A percentile compares a stretch with the other conserved stretches of the same genome.
These are phyloP conservation scores for Spea multiplicata DNA, from an alignment of 2,113 vertebrate genomes.

Conservation along the genomic window DNA sequence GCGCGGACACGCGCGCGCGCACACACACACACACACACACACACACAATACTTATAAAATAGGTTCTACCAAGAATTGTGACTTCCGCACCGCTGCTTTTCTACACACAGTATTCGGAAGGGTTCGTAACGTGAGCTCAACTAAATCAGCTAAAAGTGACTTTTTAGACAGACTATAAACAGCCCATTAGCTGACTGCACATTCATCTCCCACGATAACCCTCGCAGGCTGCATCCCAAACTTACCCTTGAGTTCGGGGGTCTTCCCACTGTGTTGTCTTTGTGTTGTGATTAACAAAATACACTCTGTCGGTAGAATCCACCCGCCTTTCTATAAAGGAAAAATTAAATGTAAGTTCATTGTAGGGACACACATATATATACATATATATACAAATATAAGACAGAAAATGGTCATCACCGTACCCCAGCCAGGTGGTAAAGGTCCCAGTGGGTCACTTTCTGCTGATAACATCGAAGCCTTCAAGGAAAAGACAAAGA, in stretches of 20 bases:
- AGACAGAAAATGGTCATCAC: slow-evolving; percentile 47
- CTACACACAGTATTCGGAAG: too few species aligned
- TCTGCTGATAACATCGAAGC: slow-evolving; percentile 97
- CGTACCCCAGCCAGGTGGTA: slow-evolving; percentile 96
- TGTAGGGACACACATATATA: slow-evolving; percentile 28
- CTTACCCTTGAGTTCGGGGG: slow-evolving; percentile 97
- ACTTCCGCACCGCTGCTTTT: too few species aligned
- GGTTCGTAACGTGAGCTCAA: too few species aligned
- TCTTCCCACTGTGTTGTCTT: slow-evolving; percentile 99
- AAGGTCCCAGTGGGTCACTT: slow-evolving; percentile 94
- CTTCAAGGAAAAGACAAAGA: slow-evolving; percentile 57
- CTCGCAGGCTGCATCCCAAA: slow-evolving; percentile 13
- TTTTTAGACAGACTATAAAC: too few species aligned
- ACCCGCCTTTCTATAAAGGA: slow-evolving; percentile 86
- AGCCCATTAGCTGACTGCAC: too few species aligned
- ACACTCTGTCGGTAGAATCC: slow-evolving; percentile 95
- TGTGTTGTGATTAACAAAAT: slow-evolving; percentile 98
- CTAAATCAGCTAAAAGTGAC: too few species aligned
- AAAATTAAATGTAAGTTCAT: not conserved
- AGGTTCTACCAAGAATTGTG: too few species aligned
- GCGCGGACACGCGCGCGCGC: too few species aligned
- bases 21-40: too few species aligned
- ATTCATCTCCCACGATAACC: not conserved
- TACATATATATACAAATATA: not conserved
- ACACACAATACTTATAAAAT: too few species aligned